phyloP scores from a whole-genome alignment of 2,888 invertebrate genomes.

The Calameuta filiformis region DNA sequence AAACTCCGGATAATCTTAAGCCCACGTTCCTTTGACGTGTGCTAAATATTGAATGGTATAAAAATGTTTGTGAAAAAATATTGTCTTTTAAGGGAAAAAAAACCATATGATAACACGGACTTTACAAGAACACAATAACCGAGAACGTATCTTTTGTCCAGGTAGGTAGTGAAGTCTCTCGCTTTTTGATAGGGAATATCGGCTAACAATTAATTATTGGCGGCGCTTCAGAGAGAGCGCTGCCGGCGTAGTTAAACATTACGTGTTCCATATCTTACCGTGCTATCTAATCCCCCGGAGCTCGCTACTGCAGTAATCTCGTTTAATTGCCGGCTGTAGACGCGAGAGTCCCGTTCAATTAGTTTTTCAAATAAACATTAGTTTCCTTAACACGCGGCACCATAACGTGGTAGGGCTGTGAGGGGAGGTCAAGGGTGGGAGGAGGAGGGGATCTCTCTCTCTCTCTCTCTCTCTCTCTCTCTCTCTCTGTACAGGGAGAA shows the following conservation, averaged over 20 bases:
- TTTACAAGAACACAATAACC: background rate
- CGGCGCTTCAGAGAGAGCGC: constrained; percentile 45
- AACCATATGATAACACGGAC: background rate
- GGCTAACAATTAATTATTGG: constrained; percentile 64
- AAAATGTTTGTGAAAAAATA: background rate
- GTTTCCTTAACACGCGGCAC: constrained; percentile 63
- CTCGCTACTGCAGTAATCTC: constrained; percentile 63
- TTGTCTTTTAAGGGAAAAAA: background rate
- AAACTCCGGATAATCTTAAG: background rate
- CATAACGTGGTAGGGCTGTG: constrained; percentile 52
- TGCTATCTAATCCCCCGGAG: constrained; percentile 64
- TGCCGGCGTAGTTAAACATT: constrained; percentile 63
- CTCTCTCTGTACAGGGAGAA: constrained; percentile 25
- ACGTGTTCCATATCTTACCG: constrained; percentile 65
- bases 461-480: constrained; percentile 9
- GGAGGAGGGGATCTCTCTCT: constrained; percentile 19
- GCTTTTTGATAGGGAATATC: constrained; percentile 31
- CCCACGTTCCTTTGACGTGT: background rate
- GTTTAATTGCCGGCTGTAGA: constrained; percentile 65
- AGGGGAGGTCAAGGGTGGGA: constrained; percentile 24
- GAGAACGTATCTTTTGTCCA: background rate
- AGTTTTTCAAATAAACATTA: constrained; percentile 64
- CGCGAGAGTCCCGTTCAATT: constrained; percentile 64
- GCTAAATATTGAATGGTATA: background rate
- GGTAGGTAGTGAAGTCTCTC: constrained; percentile 10